phyloP scores from a whole-genome alignment of 2,797 vertebrate species.

The Leptoclinus maculatus region DNA sequence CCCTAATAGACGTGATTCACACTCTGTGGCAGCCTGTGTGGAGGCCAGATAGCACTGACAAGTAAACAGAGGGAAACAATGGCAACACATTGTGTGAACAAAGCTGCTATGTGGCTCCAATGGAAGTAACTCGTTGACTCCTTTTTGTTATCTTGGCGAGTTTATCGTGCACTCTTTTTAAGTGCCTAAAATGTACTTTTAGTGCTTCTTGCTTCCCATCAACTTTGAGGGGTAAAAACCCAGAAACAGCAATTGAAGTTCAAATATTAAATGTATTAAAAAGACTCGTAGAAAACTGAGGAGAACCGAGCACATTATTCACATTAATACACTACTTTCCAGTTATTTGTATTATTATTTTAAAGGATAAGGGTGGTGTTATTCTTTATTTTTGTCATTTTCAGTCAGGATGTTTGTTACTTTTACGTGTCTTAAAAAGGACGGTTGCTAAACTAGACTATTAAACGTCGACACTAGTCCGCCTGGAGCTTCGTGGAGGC shows the following conservation, averaged over 20 bases:
- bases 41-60: slow-evolving; percentile 43
- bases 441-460: too few species aligned
- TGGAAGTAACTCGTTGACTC: slow-evolving; percentile 12
- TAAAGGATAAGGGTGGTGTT: too few species aligned
- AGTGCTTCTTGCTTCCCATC: neutral
- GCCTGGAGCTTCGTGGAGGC: too few species aligned
- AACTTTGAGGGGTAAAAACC: neutral
- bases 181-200: neutral
- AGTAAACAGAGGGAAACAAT: slow-evolving; percentile 64
- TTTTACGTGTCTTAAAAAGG: too few species aligned
- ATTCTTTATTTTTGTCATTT: neutral
- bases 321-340: neutral
- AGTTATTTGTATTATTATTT: neutral
- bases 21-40: slow-evolving; percentile 14
- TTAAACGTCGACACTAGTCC: too few species aligned
- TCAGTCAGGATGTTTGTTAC: neutral
- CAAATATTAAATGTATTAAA: neutral
- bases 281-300: neutral
- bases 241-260: neutral
- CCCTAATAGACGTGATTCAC: neutral
- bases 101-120: slow-evolving; percentile 28
- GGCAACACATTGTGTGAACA: slow-evolving; percentile 39
- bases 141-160: slow-evolving; percentile 32
- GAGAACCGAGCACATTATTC: neutral
- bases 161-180: slow-evolving; percentile 13